Percentiles rank a stretch among this genome's conserved stretches.
Evolutionary conservation across 2,888 invertebrate species (phyloP).

Genomic region (Dicranocentrus wangi): DNA sequence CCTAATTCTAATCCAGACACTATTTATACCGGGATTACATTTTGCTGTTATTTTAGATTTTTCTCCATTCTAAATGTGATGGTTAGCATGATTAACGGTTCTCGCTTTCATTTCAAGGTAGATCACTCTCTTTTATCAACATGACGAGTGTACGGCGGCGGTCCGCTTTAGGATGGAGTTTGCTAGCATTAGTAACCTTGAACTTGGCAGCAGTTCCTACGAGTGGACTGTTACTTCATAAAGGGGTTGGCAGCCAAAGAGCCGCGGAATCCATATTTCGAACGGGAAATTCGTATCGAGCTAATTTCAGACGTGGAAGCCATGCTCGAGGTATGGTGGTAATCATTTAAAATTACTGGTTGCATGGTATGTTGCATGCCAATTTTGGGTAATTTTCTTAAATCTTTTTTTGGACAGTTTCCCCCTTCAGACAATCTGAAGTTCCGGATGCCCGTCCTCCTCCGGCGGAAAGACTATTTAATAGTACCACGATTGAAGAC

Average conservation of each 20-base stretch:
- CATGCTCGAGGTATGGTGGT: too few species aligned
- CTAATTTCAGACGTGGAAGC: slow-evolving; percentile 5
- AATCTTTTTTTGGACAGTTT: too few species aligned
- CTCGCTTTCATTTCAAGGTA: too few species aligned
- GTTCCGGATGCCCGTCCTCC: slow-evolving; percentile 67
- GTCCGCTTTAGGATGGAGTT: not conserved
- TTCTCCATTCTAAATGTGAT: too few species aligned
- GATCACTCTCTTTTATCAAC: too few species aligned
- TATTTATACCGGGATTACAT: too few species aligned
- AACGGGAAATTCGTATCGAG: not conserved
- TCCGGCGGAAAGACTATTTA: slow-evolving; percentile 53
- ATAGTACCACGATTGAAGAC: slow-evolving; percentile 65
- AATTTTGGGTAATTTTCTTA: not conserved
- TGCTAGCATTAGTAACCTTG: slow-evolving; percentile 17
- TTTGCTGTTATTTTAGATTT: too few species aligned
- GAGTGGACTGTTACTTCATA: not conserved
- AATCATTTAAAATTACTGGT: too few species aligned
- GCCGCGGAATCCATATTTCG: slow-evolving; percentile 24
- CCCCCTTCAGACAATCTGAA: slow-evolving; percentile 34
- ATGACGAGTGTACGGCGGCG: not conserved
- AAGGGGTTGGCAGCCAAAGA: slow-evolving; percentile 14
- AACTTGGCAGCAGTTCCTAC: slow-evolving; percentile 14
- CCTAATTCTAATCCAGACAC: too few species aligned
- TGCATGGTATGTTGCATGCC: not conserved
- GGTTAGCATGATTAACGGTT: too few species aligned